phyloP scores from a whole-genome alignment of 2,888 invertebrate genomes.

The Hyalella azteca region DNA sequence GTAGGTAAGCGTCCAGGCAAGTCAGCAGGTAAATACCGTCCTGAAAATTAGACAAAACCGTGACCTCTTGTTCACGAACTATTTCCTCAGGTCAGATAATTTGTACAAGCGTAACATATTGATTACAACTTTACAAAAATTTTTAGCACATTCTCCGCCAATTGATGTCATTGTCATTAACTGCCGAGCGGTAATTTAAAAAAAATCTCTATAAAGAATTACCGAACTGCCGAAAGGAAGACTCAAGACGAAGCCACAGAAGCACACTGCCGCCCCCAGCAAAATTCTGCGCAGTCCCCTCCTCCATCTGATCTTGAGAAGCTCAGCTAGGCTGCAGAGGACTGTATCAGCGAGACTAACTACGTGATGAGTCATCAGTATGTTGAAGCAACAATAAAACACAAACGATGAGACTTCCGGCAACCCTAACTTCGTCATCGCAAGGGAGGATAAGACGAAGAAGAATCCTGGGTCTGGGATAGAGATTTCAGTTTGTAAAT shows the following conservation, averaged over 20 bases:
- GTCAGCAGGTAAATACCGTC: conserved; percentile 44
- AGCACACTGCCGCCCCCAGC: conserved; percentile 14
- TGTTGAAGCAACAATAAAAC: conserved; percentile 38
- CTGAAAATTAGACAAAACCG: conserved; percentile 18
- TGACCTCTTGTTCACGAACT: no score
- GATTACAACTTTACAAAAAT: not conserved
- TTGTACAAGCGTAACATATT: not conserved
- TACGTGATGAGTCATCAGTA: conserved; percentile 41
- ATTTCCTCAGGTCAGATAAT: not conserved
- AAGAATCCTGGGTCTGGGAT: conserved; percentile 47
- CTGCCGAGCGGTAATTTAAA: not conserved
- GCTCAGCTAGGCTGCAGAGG: conserved; percentile 43
- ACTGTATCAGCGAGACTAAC: conserved; percentile 44
- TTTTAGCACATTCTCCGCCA: not conserved
- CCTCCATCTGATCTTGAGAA: conserved; percentile 44
- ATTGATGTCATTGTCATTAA: not conserved
- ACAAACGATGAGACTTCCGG: conserved; percentile 44
- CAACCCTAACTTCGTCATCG: conserved; percentile 36
- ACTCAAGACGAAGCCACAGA: conserved; percentile 15
- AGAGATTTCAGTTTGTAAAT: no score
- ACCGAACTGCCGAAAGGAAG: conserved; percentile 38
- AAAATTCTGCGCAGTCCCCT: conserved; percentile 38
- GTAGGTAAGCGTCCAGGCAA: conserved; percentile 47
- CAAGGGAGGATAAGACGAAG: conserved; percentile 44
- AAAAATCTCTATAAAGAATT: not conserved